Conservation (phyloP, 2,888 invertebrate genomes). For the Drosophila macrospina region DNA sequence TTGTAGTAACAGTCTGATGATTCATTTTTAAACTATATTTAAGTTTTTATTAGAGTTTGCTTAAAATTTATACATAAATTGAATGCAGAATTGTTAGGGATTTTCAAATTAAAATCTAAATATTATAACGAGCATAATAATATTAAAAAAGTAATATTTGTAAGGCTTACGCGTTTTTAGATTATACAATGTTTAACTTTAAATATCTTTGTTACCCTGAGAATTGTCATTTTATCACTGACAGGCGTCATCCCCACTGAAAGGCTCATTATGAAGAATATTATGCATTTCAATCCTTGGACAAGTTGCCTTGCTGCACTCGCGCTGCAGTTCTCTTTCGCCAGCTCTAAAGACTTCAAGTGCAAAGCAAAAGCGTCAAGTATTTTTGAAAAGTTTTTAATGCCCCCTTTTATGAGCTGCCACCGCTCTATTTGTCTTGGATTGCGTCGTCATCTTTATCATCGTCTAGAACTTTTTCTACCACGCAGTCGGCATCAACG, state of each 20-base stretch:
- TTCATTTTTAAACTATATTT: too few relatives aligned
- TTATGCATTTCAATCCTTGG: constrained; percentile 14
- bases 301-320: constrained; percentile 6
- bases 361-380: constrained; percentile 43
- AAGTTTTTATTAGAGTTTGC: too few relatives aligned
- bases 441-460: constrained; percentile 40
- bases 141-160: too few relatives aligned
- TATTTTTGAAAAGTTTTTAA: constrained; percentile 41
- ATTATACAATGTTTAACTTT: too few relatives aligned
- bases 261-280: background rate
- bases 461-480: constrained; percentile 29
- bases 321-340: constrained; percentile 20
- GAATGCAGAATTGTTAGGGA: too few relatives aligned
- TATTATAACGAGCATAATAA: too few relatives aligned
- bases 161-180: too few relatives aligned
- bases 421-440: constrained; percentile 40
- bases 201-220: background rate
- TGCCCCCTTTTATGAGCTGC: background rate
- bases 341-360: constrained; percentile 27
- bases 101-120: too few relatives aligned
- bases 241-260: background rate
- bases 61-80: too few relatives aligned
- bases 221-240: background rate
- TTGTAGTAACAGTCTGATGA: too few relatives aligned
- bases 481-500: background rate